Percentiles rank a stretch among this genome's conserved stretches.
These are phyloP conservation scores for Hydractinia echinata DNA, from an alignment of 30 jellyfish, hydroid and myxozoan genomes.

Conservation along the genomic window DNA sequence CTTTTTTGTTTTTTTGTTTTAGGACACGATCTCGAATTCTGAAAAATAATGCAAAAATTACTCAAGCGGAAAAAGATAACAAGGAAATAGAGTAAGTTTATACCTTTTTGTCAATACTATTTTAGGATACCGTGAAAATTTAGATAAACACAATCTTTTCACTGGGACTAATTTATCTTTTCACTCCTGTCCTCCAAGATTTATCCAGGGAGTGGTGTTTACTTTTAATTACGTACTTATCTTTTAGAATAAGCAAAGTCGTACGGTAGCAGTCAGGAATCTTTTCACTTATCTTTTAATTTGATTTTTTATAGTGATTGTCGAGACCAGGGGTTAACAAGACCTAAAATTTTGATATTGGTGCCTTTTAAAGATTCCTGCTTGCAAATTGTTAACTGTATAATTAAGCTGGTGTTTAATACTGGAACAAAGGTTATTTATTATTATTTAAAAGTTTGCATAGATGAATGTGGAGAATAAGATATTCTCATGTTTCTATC, in stretches of 20 bases:
- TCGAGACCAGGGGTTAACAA: conserved; percentile 92
- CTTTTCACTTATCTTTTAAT: too few relatives aligned
- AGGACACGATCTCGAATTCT: conserved; percentile 86
- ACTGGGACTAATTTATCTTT: too few relatives aligned
- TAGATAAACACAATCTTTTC: too few relatives aligned
- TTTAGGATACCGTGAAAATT: neutral
- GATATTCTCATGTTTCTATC: too few relatives aligned
- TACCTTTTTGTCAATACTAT: neutral
- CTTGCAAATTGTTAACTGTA: conserved; percentile 47
- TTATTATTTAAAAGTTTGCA: neutral
- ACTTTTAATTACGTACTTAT: too few relatives aligned
- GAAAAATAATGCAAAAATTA: conserved; percentile 75
- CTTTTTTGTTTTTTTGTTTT: conserved; percentile 12
- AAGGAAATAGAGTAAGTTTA: conserved; percentile 54
- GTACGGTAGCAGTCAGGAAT: too few relatives aligned
- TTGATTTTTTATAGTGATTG: conserved; percentile 45
- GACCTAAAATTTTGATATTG: conserved; percentile 80
- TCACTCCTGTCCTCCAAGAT: neutral
- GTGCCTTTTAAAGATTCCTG: conserved; percentile 90
- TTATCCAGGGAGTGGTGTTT: too few relatives aligned
- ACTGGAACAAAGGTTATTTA: conserved; percentile 49
- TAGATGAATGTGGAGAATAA: too few relatives aligned
- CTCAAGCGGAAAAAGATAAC: conserved; percentile 54
- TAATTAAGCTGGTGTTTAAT: conserved; percentile 57
- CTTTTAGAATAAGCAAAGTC: too few relatives aligned